These are phyloP conservation scores for Dryomyza anilis DNA, from an alignment of 2,888 invertebrate genomes.

Conservation along the genomic window DNA sequence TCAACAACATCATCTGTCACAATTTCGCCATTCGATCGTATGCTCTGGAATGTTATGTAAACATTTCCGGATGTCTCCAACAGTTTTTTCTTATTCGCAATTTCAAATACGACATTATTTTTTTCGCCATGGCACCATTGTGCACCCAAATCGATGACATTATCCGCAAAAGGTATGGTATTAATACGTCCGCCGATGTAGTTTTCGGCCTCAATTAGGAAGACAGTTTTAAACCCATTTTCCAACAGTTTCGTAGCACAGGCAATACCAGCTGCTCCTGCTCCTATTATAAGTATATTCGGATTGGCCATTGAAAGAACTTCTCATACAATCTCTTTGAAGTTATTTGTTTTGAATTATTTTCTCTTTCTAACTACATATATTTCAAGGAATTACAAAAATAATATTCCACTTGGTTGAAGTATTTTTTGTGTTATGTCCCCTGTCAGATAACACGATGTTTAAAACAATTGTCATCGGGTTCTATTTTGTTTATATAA, in stretches of 20 bases:
- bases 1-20: slow-evolving; percentile 46
- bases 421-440: no score
- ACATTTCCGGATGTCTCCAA: slow-evolving; percentile 33
- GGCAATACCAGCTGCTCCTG: slow-evolving; percentile 54
- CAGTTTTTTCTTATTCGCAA: slow-evolving; percentile 54
- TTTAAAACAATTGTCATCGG: no score
- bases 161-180: slow-evolving; percentile 63
- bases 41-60: slow-evolving; percentile 37
- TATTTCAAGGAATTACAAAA: no score
- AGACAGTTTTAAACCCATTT: slow-evolving; percentile 58
- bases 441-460: no score
- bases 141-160: slow-evolving; percentile 72
- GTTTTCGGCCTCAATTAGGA: slow-evolving; percentile 67
- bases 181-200: slow-evolving; percentile 70
- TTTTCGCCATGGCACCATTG: slow-evolving; percentile 67
- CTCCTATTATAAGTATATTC: slow-evolving; percentile 50
- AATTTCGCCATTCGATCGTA: slow-evolving; percentile 51
- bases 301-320: no score
- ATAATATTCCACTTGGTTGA: no score
- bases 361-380: no score
- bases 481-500: no score
- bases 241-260: slow-evolving; percentile 54
- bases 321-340: no score
- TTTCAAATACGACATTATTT: slow-evolving; percentile 66
- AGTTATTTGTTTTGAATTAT: no score